These are phyloP conservation scores for Drosophila nr. perissopoda DNA, from an alignment of 2,888 invertebrate species.

Conservation along the genomic window DNA sequence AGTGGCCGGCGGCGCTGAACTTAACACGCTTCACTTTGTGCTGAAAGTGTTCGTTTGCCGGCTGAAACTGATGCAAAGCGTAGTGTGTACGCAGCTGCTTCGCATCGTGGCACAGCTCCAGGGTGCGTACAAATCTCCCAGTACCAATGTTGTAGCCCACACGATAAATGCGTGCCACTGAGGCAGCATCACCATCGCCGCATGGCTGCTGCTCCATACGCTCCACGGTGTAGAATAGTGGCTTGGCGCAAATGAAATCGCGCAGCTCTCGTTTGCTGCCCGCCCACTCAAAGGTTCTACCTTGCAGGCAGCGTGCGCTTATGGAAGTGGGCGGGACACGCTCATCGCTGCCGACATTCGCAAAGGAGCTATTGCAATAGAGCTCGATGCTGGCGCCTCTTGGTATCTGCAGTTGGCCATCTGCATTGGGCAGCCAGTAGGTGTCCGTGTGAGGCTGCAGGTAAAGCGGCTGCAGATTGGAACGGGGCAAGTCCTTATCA, in stretches of 20 bases:
- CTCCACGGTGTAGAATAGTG: conserved; percentile 65
- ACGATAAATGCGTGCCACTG: conserved; percentile 69
- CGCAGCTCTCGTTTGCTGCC: conserved; percentile 64
- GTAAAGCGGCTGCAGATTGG: conserved; percentile 88
- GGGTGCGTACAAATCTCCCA: conserved; percentile 80
- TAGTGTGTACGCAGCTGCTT: conserved; percentile 81
- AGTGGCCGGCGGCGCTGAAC: conserved; percentile 82
- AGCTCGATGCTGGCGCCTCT: conserved; percentile 78
- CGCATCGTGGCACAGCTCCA: conserved; percentile 85
- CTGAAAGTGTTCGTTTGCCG: conserved; percentile 85
- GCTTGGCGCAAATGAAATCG: conserved; percentile 64
- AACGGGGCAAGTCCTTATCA: conserved; percentile 82
- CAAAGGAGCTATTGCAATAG: conserved; percentile 72
- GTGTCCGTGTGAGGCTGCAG: conserved; percentile 83
- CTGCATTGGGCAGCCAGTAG: conserved; percentile 76
- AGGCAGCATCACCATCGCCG: conserved; percentile 31
- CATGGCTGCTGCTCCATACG: conserved; percentile 57
- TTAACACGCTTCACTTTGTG: conserved; percentile 81
- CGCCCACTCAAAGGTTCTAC: conserved; percentile 63
- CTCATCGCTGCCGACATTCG: conserved; percentile 20
- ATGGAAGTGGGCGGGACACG: conserved; percentile 37
- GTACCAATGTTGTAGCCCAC: conserved; percentile 83
- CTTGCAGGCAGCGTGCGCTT: conserved; percentile 66
- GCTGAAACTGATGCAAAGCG: conserved; percentile 80
- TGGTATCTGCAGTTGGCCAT: conserved; percentile 75